Base-by-base conservation (phyloP, 2,888 invertebrate species). In the Drosophila acutilabella region DNA sequence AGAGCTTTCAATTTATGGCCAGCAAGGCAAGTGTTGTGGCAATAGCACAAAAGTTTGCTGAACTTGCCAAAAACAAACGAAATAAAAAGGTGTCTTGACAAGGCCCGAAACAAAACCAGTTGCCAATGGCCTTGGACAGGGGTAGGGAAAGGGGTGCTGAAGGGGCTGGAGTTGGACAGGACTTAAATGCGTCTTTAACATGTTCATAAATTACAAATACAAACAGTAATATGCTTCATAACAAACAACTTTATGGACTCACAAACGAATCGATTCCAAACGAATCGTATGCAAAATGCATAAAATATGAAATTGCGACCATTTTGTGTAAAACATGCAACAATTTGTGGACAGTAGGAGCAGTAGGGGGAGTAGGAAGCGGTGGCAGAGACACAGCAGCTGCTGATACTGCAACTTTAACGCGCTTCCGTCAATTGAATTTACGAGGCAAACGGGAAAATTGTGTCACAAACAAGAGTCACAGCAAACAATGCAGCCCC, bases 351-450 rank as follows among this genome's bases (percentile, higher is more conserved):
- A 6, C 5, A 26, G 26, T 7, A 26, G 26, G 6, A 26, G 23
- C 7, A 20, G 18, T 1, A 18, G 18, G 18, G 2, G 18, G 18
- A 18, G 20, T 3, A 20, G 20, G 20, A 20, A 20, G 20, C 4
- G 23, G 38, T 10, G n/a, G 41, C 30, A n/a, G 41, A 6, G 23
- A 1, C 20, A 33, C 14, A 20, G 36, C 45, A n/a, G 38, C n/a
- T 53, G 51, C 60, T 51, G 58, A 59, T 74, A 62, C 61, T 81
- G 81, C 81, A 85, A 86, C 54, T 82, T 77, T 82, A 82, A 78
- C 80, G 71, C 73, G 81, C 75, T 85, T 85, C 87, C 85, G 82
- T 82, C 84, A 85, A 82, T 78, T 80, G 71, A 86, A 86, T 82
- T 84, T 84, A 84, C 74, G 81, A 82, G 81, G 59, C 48, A 78